Evolutionary conservation across 2,888 invertebrate species (phyloP), one percentile per base, ranked within the genome.

Genomic region (Panzeria rudis): DNA sequence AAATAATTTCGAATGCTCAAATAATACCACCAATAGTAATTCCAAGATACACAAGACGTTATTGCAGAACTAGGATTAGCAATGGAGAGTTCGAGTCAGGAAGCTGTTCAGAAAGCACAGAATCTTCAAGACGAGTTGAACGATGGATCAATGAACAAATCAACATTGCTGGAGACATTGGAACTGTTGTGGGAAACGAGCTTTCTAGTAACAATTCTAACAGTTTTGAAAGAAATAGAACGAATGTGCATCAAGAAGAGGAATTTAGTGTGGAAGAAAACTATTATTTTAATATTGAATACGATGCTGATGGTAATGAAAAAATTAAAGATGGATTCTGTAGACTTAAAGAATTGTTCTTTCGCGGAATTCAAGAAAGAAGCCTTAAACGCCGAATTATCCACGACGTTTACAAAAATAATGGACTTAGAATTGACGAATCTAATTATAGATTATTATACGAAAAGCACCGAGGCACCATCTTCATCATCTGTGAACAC

Each of bases 401-500:
- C n/a, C 47, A 66, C n/a, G 66, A 66, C 29, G 11, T 66, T 29
- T 66, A 66, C 17, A 9, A 69, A 38, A 32, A 50, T 3, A 9
- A 3, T 25, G 15, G 2, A 13, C 6, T 4, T 35, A 13, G 20
- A n/a, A 73, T 17, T 73, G 15, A 4, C 9, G 4, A 17, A 73
- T 5, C 2, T 35, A 5, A 73, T 61, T 32, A 20, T 47, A 0
- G 20, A 61, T 1, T 8, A 1, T 20, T 66, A 47, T 29, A 47
- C 47, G 5, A 15, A 17, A 66, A 66, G 29, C 47, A 71, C 15
- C n/a, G 41, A 50, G 69, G 69, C 6, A 9, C 62, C 35, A 9
- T 71, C 61, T 62, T 79, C 52, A 13, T 79, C 41, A 13, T 79
- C 17, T 41, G 62, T 6, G 23, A 25, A 0, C 72, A 79, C 3